Evolutionary conservation across 53 echinoderm and acorn worm genomes (phyloP).

Genomic region (Crossaster papposus): DNA sequence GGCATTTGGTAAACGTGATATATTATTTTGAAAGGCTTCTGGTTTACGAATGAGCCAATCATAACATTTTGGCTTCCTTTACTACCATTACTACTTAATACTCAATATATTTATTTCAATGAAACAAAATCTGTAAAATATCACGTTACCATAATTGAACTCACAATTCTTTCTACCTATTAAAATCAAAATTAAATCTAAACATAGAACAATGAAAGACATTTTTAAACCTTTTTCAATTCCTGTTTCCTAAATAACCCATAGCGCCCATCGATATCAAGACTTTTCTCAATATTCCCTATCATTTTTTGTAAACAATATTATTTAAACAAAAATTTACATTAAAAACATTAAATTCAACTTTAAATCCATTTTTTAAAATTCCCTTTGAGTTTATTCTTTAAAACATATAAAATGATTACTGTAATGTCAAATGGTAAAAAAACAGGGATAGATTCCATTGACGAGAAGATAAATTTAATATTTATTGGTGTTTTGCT

Average conservation of each 20-base stretch:
- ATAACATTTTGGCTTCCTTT: neutral
- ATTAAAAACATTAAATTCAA: no score
- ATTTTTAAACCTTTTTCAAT: no score
- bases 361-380: no score
- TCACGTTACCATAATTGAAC: no score
- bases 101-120: neutral
- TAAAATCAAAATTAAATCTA: neutral
- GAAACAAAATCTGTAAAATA: neutral
- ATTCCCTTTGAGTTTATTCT: no score
- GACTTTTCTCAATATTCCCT: neutral
- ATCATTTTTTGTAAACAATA: neutral
- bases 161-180: no score
- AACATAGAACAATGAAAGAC: neutral
- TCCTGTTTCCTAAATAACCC: neutral
- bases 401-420: no score
- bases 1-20: neutral
- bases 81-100: neutral
- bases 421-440: no score
- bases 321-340: no score
- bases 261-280: neutral
- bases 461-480: no score
- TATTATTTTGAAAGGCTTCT: neutral
- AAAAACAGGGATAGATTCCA: no score
- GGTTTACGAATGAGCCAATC: neutral
- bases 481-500: no score